These are phyloP conservation scores for Benitochromis conjunctus DNA, from an alignment of 2,113 vertebrate species.

Conservation along the genomic window DNA sequence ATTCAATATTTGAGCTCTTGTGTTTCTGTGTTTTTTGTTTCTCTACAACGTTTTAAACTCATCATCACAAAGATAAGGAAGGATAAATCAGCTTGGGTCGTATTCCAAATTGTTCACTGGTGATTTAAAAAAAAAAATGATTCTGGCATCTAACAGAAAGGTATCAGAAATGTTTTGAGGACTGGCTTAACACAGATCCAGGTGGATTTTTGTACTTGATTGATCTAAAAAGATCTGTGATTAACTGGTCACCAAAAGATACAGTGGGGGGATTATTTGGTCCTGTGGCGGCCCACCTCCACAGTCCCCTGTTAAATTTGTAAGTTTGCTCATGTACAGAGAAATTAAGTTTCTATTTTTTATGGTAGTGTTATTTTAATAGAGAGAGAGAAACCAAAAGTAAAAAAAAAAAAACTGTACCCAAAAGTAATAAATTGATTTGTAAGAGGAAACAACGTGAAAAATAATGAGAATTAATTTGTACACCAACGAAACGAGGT, in stretches of 20 bases:
- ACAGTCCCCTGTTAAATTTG: background rate
- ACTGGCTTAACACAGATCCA: background rate
- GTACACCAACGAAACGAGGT: background rate
- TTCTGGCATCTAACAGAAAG: background rate
- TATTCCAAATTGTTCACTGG: background rate
- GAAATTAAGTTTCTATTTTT: background rate
- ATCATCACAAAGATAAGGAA: background rate
- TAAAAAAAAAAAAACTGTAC: background rate
- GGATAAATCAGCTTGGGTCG: background rate
- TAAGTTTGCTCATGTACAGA: background rate
- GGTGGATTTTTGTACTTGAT: background rate
- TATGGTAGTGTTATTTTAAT: background rate
- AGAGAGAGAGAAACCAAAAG: background rate
- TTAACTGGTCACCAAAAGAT: background rate
- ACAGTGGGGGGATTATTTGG: background rate
- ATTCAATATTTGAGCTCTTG: slow-evolving; percentile 31
- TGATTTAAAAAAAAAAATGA: background rate
- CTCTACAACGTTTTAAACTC: background rate
- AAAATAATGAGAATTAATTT: background rate
- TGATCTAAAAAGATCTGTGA: accelerated
- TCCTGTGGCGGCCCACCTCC: too few species aligned
- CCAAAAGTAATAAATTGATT: background rate
- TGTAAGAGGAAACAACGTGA: background rate
- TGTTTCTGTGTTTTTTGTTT: background rate
- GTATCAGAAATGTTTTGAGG: background rate